A percentile compares a stretch with the other conserved stretches of the same genome.
Conservation (phyloP, 2,888 invertebrate species). For the Apamea epomidion region DNA sequence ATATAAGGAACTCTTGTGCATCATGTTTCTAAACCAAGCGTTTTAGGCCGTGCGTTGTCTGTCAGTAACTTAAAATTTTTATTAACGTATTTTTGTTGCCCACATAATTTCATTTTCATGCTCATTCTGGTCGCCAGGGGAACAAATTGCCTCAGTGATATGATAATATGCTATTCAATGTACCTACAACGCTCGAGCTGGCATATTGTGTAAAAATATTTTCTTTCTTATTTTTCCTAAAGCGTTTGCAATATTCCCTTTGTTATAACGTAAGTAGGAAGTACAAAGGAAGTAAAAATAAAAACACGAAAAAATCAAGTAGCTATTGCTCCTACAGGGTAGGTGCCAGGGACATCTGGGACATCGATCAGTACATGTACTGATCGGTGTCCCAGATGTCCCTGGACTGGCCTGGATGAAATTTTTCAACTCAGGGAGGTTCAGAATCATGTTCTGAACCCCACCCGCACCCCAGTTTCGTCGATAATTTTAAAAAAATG, state of each 20-base stretch:
- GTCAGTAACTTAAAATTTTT: neutral
- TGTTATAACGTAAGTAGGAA: neutral
- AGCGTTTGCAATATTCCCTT: neutral
- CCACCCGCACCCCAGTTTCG: no score
- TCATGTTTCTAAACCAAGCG: neutral
- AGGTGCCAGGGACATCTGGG: neutral
- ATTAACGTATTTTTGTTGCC: neutral
- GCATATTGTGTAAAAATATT: neutral
- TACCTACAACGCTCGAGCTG: neutral
- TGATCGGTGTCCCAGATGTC: no score
- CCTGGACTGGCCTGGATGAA: no score
- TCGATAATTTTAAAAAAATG: no score
- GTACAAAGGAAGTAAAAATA: neutral
- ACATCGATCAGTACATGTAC: neutral
- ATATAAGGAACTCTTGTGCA: no score
- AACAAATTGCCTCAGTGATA: neutral
- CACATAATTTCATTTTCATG: neutral
- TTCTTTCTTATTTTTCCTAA: neutral
- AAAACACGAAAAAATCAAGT: neutral
- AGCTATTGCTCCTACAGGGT: neutral
- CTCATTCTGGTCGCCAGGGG: neutral
- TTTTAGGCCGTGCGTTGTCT: neutral
- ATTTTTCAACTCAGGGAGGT: no score
- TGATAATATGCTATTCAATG: neutral
- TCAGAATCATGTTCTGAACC: no score